phyloP scores from a whole-genome alignment of 1,140 invertebrate genomes.

The Laupala kohalensis region DNA sequence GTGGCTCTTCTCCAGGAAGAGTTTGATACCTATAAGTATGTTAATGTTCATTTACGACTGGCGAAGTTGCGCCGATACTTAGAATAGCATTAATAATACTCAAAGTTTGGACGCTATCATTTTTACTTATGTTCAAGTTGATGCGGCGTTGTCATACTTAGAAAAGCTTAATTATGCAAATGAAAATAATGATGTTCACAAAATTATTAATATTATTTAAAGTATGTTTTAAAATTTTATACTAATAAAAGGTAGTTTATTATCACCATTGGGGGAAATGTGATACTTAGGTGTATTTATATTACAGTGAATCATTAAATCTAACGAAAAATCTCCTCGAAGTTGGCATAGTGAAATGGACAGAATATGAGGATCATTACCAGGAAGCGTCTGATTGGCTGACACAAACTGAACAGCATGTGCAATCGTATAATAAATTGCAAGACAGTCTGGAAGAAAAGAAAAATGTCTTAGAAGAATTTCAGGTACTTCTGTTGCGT shows the following conservation, averaged over 20 bases:
- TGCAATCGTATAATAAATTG: slow-evolving; percentile 81
- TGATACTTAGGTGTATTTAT: neutral
- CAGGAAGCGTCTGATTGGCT: slow-evolving; percentile 80
- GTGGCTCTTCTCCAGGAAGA: slow-evolving; percentile 77
- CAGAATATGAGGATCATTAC: slow-evolving; percentile 88
- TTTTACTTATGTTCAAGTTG: too few relatives aligned
- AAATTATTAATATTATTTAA: too few relatives aligned
- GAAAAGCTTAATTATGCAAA: too few relatives aligned
- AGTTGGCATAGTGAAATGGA: slow-evolving; percentile 85
- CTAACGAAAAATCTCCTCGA: slow-evolving; percentile 74
- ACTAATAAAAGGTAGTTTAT: too few relatives aligned
- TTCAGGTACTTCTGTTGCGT: slow-evolving; percentile 53
- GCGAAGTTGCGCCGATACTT: too few relatives aligned
- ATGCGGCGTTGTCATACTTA: too few relatives aligned
- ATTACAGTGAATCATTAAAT: slow-evolving; percentile 49
- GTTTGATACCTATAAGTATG: slow-evolving; percentile 67
- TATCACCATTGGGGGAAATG: neutral
- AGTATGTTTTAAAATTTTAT: too few relatives aligned
- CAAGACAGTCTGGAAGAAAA: slow-evolving; percentile 82
- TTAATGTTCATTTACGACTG: too few relatives aligned
- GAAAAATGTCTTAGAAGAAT: slow-evolving; percentile 75
- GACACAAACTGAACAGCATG: slow-evolving; percentile 67
- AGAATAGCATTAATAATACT: too few relatives aligned
- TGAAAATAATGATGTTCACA: too few relatives aligned
- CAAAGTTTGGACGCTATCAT: too few relatives aligned